phyloP scores from a whole-genome alignment of 2,888 invertebrate species.

The Drosophila pseudotalamancana region DNA sequence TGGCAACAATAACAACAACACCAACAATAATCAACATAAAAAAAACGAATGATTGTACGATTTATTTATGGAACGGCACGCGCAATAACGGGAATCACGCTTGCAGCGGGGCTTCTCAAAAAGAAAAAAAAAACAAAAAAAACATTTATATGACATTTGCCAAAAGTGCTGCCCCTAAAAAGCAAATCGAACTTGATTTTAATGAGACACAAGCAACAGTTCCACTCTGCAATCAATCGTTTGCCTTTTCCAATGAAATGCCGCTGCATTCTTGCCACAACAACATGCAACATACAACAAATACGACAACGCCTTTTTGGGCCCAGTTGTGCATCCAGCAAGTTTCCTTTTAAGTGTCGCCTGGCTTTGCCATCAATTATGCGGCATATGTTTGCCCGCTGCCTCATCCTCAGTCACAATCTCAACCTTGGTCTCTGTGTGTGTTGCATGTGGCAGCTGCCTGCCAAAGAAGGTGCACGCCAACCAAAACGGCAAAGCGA shows the following conservation, averaged over 20 bases:
- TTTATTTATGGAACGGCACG: constrained; percentile 67
- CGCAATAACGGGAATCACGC: constrained; percentile 68
- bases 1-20: constrained; percentile 20
- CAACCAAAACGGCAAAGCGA: constrained; percentile 20
- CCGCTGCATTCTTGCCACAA: constrained; percentile 61
- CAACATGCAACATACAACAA: constrained; percentile 31
- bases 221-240: constrained; percentile 22
- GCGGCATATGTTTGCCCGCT: constrained; percentile 71
- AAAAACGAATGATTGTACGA: constrained; percentile 47
- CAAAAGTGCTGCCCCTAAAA: constrained; percentile 41
- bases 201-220: constrained; percentile 71
- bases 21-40: constrained; percentile 14
- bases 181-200: constrained; percentile 61
- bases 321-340: constrained; percentile 64
- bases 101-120: background rate
- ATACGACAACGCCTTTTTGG: constrained; percentile 77
- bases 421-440: constrained; percentile 32
- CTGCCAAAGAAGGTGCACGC: constrained; percentile 58
- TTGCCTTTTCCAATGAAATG: constrained; percentile 71
- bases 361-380: constrained; percentile 74
- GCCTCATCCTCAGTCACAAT: constrained; percentile 21
- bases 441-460: constrained; percentile 62
- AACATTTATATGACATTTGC: constrained; percentile 39
- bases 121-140: too few species aligned
- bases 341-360: constrained; percentile 76